phyloP scores from a whole-genome alignment of 2,888 invertebrate species.

The Dilophus febrilis region DNA sequence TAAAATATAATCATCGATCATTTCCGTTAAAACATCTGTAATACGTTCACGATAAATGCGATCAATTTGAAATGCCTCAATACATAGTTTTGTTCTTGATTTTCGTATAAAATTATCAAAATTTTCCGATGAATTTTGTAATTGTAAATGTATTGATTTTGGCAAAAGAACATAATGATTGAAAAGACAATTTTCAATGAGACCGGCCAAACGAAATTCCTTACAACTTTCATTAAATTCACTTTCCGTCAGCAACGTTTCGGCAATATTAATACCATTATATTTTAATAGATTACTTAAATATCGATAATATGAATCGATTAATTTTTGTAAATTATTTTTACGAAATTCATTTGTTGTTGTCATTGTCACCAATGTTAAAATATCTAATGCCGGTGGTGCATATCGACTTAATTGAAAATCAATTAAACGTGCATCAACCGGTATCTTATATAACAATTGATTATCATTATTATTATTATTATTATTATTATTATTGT shows the following conservation, averaged over 20 bases:
- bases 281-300: constrained; percentile 29
- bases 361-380: constrained; percentile 31
- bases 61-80: constrained; percentile 35
- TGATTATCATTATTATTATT: constrained; percentile 32
- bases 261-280: constrained; percentile 26
- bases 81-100: constrained; percentile 30
- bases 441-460: constrained; percentile 15
- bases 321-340: constrained; percentile 20
- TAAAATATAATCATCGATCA: constrained; percentile 31
- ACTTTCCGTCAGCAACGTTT: constrained; percentile 26
- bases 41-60: constrained; percentile 33
- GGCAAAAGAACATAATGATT: constrained; percentile 36
- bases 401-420: constrained; percentile 38
- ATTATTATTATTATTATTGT: no score
- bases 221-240: constrained; percentile 27
- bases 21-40: constrained; percentile 36
- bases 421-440: constrained; percentile 34
- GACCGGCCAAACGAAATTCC: constrained; percentile 35
- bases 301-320: constrained; percentile 28
- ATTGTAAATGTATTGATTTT: constrained; percentile 30
- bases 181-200: constrained; percentile 37
- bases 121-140: constrained; percentile 32
- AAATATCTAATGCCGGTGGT: constrained; percentile 36
- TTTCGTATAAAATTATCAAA: constrained; percentile 37
- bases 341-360: constrained; percentile 24